Evolutionary conservation across 2,888 invertebrate species (phyloP).

Genomic region (Syrphus vitripennis): DNA sequence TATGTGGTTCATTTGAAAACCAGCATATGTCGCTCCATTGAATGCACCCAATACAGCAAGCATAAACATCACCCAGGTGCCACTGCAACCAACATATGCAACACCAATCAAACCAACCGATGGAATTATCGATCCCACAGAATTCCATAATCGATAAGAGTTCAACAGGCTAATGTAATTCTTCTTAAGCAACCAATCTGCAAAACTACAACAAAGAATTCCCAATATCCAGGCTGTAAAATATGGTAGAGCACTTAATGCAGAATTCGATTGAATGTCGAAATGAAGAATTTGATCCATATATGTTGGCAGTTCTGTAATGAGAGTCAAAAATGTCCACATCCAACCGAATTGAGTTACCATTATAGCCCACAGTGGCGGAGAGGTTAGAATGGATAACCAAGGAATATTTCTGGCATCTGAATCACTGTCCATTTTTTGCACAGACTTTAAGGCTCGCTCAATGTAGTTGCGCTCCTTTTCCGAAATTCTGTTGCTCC

Average conservation of each 20-base stretch:
- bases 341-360: slow-evolving; percentile 91
- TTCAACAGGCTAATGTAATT: slow-evolving; percentile 85
- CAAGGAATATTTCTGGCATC: slow-evolving; percentile 85
- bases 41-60: slow-evolving; percentile 88
- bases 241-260: slow-evolving; percentile 89
- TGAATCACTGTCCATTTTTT: slow-evolving; percentile 76
- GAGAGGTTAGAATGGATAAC: slow-evolving; percentile 86
- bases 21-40: slow-evolving; percentile 89
- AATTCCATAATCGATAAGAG: slow-evolving; percentile 91
- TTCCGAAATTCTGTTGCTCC: slow-evolving; percentile 88
- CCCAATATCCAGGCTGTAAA: slow-evolving; percentile 90
- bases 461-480: slow-evolving; percentile 89
- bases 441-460: slow-evolving; percentile 72
- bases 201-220: slow-evolving; percentile 87
- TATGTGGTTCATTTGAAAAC: slow-evolving; percentile 93
- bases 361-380: slow-evolving; percentile 92
- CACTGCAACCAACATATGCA: slow-evolving; percentile 90
- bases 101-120: slow-evolving; percentile 89
- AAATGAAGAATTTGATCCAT: slow-evolving; percentile 92
- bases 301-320: slow-evolving; percentile 91
- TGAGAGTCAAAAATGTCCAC: slow-evolving; percentile 92
- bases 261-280: slow-evolving; percentile 89
- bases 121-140: slow-evolving; percentile 88
- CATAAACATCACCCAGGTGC: slow-evolving; percentile 86
- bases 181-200: slow-evolving; percentile 87